A percentile compares a stretch with the other conserved stretches of the same genome.
Conservation (phyloP, 2,888 invertebrate species). For the Teleogryllus oceanicus region DNA sequence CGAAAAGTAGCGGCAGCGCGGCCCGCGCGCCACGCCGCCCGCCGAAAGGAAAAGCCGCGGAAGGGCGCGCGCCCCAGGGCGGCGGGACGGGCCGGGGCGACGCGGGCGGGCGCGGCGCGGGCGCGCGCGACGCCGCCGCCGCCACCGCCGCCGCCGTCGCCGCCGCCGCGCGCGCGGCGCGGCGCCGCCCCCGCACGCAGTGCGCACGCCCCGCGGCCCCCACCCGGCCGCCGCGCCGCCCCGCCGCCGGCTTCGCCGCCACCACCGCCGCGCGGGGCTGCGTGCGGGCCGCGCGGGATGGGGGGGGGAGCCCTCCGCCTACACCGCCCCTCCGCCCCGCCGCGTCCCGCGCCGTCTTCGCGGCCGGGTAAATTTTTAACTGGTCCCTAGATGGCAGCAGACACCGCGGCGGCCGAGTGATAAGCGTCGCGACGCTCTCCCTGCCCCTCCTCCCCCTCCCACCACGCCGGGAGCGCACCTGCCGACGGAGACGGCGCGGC, state of each 20-base stretch:
- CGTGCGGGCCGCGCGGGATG: background rate
- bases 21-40: background rate
- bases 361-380: constrained; percentile 36
- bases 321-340: background rate
- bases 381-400: constrained; percentile 39
- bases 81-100: background rate
- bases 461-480: background rate
- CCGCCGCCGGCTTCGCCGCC: constrained; percentile 18
- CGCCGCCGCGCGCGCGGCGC: background rate
- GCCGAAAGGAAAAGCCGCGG: constrained; percentile 2
- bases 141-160: background rate
- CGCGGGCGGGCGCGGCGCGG: constrained; percentile 3
- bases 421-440: constrained; percentile 29
- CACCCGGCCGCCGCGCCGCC: constrained; percentile 4
- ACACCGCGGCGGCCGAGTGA: constrained; percentile 30
- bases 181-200: constrained; percentile 18
- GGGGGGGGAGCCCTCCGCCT: background rate
- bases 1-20: background rate
- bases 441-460: background rate
- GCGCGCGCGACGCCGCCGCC: background rate
- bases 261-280: background rate
- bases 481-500: background rate
- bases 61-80: background rate
- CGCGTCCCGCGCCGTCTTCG: background rate
- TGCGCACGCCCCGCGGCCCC: constrained; percentile 19